phyloP scores from a whole-genome alignment of 2,113 vertebrate species.

The Oncorhynchus keta region DNA sequence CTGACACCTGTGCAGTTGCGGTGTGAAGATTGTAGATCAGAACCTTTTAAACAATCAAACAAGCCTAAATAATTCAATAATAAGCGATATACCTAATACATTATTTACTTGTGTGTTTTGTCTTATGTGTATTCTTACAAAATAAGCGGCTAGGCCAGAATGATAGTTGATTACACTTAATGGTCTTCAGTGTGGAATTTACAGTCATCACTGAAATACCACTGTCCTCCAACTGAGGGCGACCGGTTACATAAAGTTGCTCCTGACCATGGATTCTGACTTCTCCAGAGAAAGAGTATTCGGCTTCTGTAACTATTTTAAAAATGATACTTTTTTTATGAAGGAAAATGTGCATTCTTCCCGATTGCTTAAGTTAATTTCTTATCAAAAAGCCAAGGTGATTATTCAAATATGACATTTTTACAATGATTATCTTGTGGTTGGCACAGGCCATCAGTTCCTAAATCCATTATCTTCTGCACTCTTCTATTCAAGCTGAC shows the following conservation, averaged over 20 bases:
- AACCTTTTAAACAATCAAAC: no score
- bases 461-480: neutral
- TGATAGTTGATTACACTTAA: neutral
- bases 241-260: conserved; percentile 54
- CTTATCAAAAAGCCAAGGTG: neutral
- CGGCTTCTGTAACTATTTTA: conserved; percentile 29
- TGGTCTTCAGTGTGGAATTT: neutral
- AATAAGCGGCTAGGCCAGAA: no score
- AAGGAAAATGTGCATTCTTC: no score
- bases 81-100: no score
- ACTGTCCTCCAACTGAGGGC: conserved; percentile 52
- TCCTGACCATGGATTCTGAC: neutral
- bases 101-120: no score
- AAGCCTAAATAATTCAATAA: no score
- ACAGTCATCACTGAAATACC: conserved; percentile 32
- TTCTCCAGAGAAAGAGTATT: conserved; percentile 40
- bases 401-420: neutral
- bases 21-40: no score
- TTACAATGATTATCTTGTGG: neutral
- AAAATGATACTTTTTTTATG: no score
- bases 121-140: neutral
- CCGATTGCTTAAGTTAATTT: neutral
- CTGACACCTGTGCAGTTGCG: no score
- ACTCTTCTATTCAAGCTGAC: neutral
- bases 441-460: neutral